Conservation (phyloP, 2,888 invertebrate species). For the Idaea biselata region DNA sequence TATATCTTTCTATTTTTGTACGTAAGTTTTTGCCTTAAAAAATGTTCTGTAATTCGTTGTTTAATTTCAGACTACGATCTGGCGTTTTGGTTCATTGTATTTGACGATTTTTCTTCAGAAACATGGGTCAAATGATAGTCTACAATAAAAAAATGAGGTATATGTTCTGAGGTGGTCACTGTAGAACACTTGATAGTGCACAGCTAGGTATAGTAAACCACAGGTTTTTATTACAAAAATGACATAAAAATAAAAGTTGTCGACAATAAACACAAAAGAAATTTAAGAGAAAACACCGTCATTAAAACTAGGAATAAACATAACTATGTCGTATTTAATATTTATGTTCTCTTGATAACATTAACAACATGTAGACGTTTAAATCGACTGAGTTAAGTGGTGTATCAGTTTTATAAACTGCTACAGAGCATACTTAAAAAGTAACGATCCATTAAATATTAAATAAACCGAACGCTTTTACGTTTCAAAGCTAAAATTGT, state of each 20-base stretch:
- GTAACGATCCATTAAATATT: slow-evolving; percentile 25
- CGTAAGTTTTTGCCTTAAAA: too few relatives aligned
- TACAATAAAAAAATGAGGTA: too few relatives aligned
- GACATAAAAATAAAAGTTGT: not conserved
- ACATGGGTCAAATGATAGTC: too few relatives aligned
- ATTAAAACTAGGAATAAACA: not conserved
- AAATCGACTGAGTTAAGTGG: slow-evolving; percentile 5
- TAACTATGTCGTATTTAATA: not conserved
- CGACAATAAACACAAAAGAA: not conserved
- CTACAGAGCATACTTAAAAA: slow-evolving; percentile 19
- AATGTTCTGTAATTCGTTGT: too few relatives aligned
- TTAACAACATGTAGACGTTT: slow-evolving; percentile 9
- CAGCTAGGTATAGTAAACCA: not conserved
- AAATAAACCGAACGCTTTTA: slow-evolving; percentile 18
- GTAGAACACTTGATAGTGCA: too few relatives aligned
- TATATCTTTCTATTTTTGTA: too few relatives aligned
- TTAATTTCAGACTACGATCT: too few relatives aligned
- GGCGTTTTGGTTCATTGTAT: too few relatives aligned
- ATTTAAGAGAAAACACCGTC: not conserved
- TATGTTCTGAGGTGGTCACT: too few relatives aligned
- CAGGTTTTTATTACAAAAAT: not conserved
- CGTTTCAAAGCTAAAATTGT: slow-evolving; percentile 17
- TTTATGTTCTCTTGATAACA: not conserved
- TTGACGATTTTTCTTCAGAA: too few relatives aligned
- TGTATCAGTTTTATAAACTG: slow-evolving; percentile 18